Evolutionary conservation across 1,140 invertebrate genomes (phyloP).

Genomic region (Ylistrum balloti): DNA sequence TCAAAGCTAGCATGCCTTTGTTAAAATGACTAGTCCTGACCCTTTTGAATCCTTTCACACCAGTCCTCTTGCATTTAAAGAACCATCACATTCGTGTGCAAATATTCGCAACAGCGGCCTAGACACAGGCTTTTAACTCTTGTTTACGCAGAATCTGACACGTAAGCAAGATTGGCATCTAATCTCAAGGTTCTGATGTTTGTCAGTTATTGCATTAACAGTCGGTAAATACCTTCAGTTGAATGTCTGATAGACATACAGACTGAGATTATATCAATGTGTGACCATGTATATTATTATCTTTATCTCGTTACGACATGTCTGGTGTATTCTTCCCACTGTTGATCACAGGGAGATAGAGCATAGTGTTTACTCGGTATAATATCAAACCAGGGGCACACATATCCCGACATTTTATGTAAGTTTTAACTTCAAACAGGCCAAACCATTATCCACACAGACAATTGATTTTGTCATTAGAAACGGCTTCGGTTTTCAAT

Average conservation of each 20-base stretch:
- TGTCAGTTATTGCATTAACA: background rate
- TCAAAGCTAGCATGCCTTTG: background rate
- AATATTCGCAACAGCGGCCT: background rate
- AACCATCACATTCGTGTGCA: background rate
- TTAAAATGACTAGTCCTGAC: background rate
- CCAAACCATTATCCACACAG: background rate
- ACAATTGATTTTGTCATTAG: too few species aligned
- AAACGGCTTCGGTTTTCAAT: too few species aligned
- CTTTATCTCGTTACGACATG: background rate
- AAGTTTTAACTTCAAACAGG: background rate
- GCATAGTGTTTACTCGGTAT: background rate
- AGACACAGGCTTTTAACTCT: background rate
- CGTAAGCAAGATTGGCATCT: background rate
- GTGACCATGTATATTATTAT: background rate
- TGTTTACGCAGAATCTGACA: background rate
- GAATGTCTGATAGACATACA: background rate
- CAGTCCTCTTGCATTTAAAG: background rate
- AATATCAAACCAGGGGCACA: background rate
- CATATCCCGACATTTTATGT: background rate
- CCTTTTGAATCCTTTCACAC: background rate
- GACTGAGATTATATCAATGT: background rate
- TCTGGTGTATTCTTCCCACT: background rate
- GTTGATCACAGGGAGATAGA: background rate
- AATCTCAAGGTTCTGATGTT: background rate
- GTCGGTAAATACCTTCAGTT: background rate